Base-by-base conservation (phyloP, 1,140 invertebrate species). In the Theocolax elegans region DNA sequence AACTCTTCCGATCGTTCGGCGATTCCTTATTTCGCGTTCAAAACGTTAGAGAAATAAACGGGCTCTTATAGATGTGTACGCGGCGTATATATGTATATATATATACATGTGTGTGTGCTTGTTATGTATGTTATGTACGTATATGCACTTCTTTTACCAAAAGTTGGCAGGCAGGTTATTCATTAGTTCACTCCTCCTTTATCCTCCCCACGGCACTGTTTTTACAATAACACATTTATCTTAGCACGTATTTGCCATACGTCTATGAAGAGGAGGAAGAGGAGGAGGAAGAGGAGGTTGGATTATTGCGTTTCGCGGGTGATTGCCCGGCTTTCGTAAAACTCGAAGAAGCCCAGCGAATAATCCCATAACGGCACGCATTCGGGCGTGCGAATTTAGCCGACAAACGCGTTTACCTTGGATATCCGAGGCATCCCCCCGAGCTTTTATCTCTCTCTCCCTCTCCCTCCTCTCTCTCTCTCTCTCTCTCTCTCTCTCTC, bases 1-100 rank as follows among this genome's bases (percentile, higher is more conserved):
- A 72, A 60, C 29, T 51, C 54, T 60, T 59, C 58, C 67, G 67
- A 68, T 68, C 67, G 44, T 10, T 17, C 31, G 59, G n/a, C 60
- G 60, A 64, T 64, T 51, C 31, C 60, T 64, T 64, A 64, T 64
- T 40, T 31, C 49, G 19, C 46, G 46, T 21, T 2, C 46, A 12
- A 7, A 12, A 2, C 4, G 25, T 4, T 1, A 25, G 21, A 10
- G 44, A 49, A 62, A 49, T 62, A 62, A 62, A 31, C 44, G 59
- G n/a, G n/a, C n/a, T n/a, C n/a, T n/a, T n/a, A n/a, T n/a, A n/a
- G n/a, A n/a, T n/a, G n/a, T n/a, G n/a, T n/a, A n/a, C n/a, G n/a
- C n/a, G n/a, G n/a, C n/a, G 31, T 35, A 35, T 10, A 35, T 35
- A 35, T 15, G 42, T 44, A 44, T 3, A 44, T 44, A 44, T 17